A percentile compares a stretch with the other conserved stretches of the same genome.
Conservation (phyloP, 2,113 vertebrate genomes). For the Brachyhypopomus gauderio region DNA sequence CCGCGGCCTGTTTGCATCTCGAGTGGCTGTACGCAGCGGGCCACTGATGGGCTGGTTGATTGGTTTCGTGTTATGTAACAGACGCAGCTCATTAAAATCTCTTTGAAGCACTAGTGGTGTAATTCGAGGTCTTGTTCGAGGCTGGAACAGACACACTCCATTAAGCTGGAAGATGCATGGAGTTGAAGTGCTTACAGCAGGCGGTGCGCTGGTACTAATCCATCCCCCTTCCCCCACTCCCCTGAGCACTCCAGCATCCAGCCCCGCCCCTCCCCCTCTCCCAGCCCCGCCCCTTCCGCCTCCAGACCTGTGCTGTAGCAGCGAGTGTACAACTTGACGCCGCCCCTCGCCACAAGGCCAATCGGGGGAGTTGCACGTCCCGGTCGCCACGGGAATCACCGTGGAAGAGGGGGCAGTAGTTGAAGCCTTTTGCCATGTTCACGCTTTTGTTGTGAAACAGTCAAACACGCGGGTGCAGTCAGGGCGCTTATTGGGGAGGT, state of each 20-base stretch:
- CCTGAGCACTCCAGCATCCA: background rate
- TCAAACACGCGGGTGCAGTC: too few species aligned
- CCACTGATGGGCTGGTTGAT: constrained; percentile 34
- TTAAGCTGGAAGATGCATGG: constrained; percentile 4
- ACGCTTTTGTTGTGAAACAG: too few species aligned
- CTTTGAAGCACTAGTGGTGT: constrained; percentile 4
- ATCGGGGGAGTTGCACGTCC: background rate
- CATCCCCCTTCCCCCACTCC: constrained; percentile 3
- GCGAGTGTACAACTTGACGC: constrained; percentile 15
- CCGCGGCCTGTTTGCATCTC: constrained; percentile 15
- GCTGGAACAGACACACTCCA: constrained; percentile 39
- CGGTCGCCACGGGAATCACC: background rate
- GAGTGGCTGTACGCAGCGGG: constrained; percentile 11
- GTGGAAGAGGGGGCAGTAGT: background rate
- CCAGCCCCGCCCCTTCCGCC: background rate
- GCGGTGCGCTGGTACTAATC: constrained; percentile 14
- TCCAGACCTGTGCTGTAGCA: background rate
- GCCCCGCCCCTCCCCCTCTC: background rate
- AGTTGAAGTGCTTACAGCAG: background rate
- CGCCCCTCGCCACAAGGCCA: constrained; percentile 1
- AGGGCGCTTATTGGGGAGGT: too few species aligned
- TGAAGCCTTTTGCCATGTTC: too few species aligned
- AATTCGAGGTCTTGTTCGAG: constrained; percentile 40
- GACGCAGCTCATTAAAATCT: constrained; percentile 36
- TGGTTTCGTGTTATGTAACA: constrained; percentile 46